Evolutionary conservation across 2,797 vertebrate species (phyloP).

Genomic region (Labroides dimidiatus): DNA sequence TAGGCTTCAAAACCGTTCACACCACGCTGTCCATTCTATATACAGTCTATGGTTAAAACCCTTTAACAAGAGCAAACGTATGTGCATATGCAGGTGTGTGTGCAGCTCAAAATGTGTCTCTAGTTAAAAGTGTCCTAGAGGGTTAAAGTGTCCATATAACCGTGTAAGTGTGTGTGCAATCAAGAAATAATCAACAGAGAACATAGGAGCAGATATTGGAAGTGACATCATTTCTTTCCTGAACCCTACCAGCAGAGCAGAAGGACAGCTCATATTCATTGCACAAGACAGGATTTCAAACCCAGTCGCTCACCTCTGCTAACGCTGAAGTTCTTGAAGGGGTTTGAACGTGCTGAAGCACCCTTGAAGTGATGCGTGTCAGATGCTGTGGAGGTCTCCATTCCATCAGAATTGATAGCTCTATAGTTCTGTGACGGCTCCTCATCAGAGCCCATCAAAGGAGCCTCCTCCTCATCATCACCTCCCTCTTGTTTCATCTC

Average conservation of each 20-base stretch:
- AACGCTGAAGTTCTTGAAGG: conserved; percentile 75
- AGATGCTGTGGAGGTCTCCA: conserved; percentile 29
- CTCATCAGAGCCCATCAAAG: conserved; percentile 66
- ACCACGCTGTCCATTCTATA: no score
- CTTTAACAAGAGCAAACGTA: neutral
- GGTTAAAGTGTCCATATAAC: no score
- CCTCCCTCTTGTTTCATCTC: conserved; percentile 64
- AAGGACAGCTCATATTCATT: conserved; percentile 45
- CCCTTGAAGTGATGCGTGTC: conserved; percentile 13
- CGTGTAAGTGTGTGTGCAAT: conserved; percentile 1
- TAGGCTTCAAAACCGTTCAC: no score
- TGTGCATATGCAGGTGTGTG: neutral
- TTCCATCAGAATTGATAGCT: conserved; percentile 55
- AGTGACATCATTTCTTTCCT: conserved; percentile 59
- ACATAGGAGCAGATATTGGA: conserved; percentile 57
- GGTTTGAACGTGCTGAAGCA: conserved; percentile 26
- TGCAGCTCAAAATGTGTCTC: no score
- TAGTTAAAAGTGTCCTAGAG: no score
- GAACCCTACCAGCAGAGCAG: conserved; percentile 7
- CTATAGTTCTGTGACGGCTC: conserved; percentile 66
- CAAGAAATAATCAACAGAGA: conserved; percentile 58
- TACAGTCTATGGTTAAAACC: no score
- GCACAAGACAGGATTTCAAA: conserved; percentile 31
- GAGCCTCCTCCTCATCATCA: conserved; percentile 66
- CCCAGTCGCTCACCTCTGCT: conserved; percentile 80